Evolutionary conservation across 1,140 invertebrate genomes (phyloP), one percentile per base, ranked within the genome.

Genomic region (Ruditapes philippinarum): DNA sequence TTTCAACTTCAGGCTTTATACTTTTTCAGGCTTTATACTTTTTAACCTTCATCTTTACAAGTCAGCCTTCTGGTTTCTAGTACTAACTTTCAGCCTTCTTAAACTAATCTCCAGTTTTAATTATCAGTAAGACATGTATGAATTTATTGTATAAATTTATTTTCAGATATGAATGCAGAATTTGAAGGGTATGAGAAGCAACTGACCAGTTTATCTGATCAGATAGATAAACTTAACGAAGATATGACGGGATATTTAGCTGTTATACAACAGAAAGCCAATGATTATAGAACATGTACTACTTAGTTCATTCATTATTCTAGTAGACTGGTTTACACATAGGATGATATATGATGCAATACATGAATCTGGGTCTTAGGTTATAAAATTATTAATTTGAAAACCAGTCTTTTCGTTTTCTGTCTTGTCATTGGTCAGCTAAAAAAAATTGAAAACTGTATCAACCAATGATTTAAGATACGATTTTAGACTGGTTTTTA

Each of bases 111-210:
- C n/a, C n/a, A n/a, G n/a, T n/a, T n/a, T n/a, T n/a, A n/a, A n/a
- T n/a, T n/a, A n/a, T n/a, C n/a, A n/a, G n/a, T n/a, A n/a, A n/a
- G n/a, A n/a, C 42, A 45, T 45, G 42, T 45, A 45, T 45, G 14
- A 7, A 45, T 14, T 45, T 45, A n/a, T n/a, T n/a, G n/a, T n/a
- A n/a, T n/a, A n/a, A n/a, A n/a, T 54, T 40, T 82, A 40, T 81
- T 82, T 90, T 42, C 70, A 89, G 78, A 45, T 80, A 84, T 73
- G 54, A 78, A 89, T 45, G 36, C 33, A 33, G 70, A 87, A n/a
- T 76, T 81, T 78, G 42, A 54, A 70, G 40, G 45, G 0, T 90
- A 90, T 31, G 74, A 70, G 40, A 74, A 82, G 62, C 45, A 81
- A 36, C 73, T 88, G 3, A 7, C 17, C 2, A 79, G 28, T 51